Base-by-base conservation (phyloP, 2,113 vertebrate species). In the Pomatostomus ruficeps region DNA sequence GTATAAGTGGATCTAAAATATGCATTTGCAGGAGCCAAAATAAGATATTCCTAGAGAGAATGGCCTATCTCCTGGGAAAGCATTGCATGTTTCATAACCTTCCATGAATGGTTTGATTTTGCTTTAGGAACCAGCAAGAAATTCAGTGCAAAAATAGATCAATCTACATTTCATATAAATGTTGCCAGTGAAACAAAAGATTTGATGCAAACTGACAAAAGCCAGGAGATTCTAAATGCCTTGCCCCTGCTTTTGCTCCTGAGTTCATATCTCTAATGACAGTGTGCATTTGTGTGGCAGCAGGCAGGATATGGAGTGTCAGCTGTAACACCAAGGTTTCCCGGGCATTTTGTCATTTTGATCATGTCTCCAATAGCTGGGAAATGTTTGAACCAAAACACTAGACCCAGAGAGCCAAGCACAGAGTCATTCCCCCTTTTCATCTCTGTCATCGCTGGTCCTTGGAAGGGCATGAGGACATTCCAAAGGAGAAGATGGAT, bases 1-100 rank as follows among this genome's bases (percentile, higher is more conserved):
- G 26, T 55, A 77, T 51, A 91, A 95, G n/a, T 45, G 52, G 33
- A 72, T 75, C 66, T 93, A 78, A 92, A 96, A 92, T 91, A 89
- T 48, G n/a, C 48, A 91, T 92, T 84, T 93, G 23, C 51, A 49
- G 63, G 23, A 94, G 11, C 67, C 38, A 88, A 94, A 96, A 33
- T 78, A 96, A 91, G 71, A 88, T 74, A 83, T 93, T 96, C 89
- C 91, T 94, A 85, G 89, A 96, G 67, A 94, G 85, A 94, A 91
- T 43, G 25, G n/a, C 15, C n/a, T 85, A 2, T 55, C 89, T 93
- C 67, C 6, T 88, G 89, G 74, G 93, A 91, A 94, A 88, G 43
- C 7, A 38, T 24, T 70, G 28, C 51, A 26, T 77, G 55, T 96
- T 96, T 91, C 59, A 49, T 85, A 94, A 85, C 6, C 67, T 91